phyloP scores from a whole-genome alignment of 1,140 invertebrate genomes.

The Plodia interpunctella region DNA sequence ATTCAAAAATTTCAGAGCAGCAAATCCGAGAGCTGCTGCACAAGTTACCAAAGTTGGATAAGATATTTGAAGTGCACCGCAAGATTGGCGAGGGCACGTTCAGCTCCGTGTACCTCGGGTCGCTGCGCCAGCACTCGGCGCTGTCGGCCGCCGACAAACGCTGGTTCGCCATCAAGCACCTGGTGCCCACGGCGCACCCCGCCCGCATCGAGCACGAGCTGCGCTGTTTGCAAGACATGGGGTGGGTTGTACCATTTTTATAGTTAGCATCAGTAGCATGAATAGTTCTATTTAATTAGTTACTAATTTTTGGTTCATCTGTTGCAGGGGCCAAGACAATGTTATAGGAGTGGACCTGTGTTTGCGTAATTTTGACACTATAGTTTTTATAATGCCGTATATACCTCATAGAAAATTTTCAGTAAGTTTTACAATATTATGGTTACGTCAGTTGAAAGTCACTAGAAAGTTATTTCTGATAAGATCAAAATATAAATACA shows the following conservation, averaged over 20 bases:
- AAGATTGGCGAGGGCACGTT: slow-evolving; percentile 90
- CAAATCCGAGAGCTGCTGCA: slow-evolving; percentile 74
- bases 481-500: not conserved
- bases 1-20: slow-evolving; percentile 54
- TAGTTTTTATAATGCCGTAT: slow-evolving; percentile 94
- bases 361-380: slow-evolving; percentile 86
- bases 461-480: too few species aligned
- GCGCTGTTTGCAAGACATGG: slow-evolving; percentile 87
- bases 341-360: slow-evolving; percentile 89
- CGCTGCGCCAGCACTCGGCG: slow-evolving; percentile 77
- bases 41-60: slow-evolving; percentile 80
- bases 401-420: slow-evolving; percentile 89
- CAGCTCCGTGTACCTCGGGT: slow-evolving; percentile 87
- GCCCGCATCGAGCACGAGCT: slow-evolving; percentile 87
- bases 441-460: too few species aligned
- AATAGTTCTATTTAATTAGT: not conserved
- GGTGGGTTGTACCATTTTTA: slow-evolving; percentile 77
- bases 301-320: slow-evolving; percentile 16
- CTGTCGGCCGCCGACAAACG: slow-evolving; percentile 72
- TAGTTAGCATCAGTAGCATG: too few species aligned
- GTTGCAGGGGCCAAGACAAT: slow-evolving; percentile 87
- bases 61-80: slow-evolving; percentile 82
- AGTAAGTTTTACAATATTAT: slow-evolving; percentile 75
- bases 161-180: slow-evolving; percentile 88
- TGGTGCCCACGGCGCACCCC: slow-evolving; percentile 89